phyloP scores from a whole-genome alignment of 2,888 invertebrate species.

The Scaptomyza reducta region DNA sequence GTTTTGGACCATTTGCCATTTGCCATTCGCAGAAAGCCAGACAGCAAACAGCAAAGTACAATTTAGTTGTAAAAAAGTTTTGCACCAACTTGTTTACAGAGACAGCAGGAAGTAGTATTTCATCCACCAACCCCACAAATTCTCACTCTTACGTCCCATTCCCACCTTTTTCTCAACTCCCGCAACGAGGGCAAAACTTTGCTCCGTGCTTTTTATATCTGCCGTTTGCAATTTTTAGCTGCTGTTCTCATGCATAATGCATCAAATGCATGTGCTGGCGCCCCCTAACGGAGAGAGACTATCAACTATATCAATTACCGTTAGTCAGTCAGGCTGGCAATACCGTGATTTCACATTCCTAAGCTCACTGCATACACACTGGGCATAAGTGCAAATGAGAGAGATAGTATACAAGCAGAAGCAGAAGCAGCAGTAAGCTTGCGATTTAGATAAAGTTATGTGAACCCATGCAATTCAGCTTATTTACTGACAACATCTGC shows the following conservation, averaged over 20 bases:
- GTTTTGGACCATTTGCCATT: constrained; percentile 55
- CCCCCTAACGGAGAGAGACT: constrained; percentile 24
- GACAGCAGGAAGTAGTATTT: constrained; percentile 13
- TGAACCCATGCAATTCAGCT: constrained; percentile 15
- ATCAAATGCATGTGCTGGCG: constrained; percentile 39
- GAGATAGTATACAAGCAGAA: background rate
- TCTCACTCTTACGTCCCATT: background rate
- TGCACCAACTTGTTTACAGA: constrained; percentile 61
- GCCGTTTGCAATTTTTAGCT: constrained; percentile 43
- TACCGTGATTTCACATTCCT: constrained; percentile 39
- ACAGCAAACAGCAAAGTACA: constrained; percentile 56
- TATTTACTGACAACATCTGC: constrained; percentile 38
- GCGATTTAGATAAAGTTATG: constrained; percentile 32
- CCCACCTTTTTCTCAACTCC: background rate
- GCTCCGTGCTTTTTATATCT: constrained; percentile 26
- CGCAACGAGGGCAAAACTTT: constrained; percentile 10
- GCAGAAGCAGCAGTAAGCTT: constrained; percentile 6
- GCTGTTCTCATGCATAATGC: constrained; percentile 68
- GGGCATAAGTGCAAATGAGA: background rate
- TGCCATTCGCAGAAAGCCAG: constrained; percentile 49
- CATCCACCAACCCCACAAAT: no score
- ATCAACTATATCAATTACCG: constrained; percentile 63
- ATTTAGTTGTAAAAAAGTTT: constrained; percentile 58
- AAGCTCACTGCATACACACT: constrained; percentile 1
- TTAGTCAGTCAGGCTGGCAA: constrained; percentile 24